Percentiles rank a stretch among this genome's conserved stretches.
These are phyloP conservation scores for Apostichopus parvimensis DNA, from an alignment of 35 echinoderm and acorn worm species.

Conservation along the genomic window DNA sequence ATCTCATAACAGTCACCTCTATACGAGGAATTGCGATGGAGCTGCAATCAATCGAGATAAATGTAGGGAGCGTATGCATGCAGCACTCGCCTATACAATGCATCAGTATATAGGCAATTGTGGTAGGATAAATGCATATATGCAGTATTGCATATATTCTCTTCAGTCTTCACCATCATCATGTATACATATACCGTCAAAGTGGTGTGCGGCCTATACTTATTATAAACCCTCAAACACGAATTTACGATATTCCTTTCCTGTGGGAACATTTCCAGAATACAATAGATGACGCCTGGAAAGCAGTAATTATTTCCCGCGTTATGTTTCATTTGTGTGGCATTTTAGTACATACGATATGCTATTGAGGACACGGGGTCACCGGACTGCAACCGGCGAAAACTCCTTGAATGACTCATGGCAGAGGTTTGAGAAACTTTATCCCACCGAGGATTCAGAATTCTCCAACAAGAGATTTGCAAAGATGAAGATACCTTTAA, in stretches of 20 bases:
- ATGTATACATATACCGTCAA: too few species aligned
- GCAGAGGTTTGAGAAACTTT: not conserved
- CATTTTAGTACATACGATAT: not conserved
- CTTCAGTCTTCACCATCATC: too few species aligned
- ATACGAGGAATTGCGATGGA: too few species aligned
- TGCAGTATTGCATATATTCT: too few species aligned
- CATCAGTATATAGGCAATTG: not conserved
- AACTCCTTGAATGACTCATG: not conserved
- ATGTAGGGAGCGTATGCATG: too few species aligned
- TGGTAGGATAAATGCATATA: not conserved
- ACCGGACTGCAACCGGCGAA: not conserved
- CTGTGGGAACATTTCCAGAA: slow-evolving; percentile 6
- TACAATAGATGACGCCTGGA: slow-evolving; percentile 1
- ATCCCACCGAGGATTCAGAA: too few species aligned
- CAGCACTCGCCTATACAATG: not conserved
- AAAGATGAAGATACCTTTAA: too few species aligned
- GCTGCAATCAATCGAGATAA: too few species aligned
- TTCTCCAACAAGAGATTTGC: too few species aligned
- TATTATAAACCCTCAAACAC: not conserved
- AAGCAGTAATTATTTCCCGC: slow-evolving; percentile 1
- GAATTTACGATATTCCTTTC: not conserved
- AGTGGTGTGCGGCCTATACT: not conserved
- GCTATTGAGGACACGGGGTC: not conserved
- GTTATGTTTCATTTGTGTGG: not conserved
- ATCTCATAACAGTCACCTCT: too few species aligned